These are phyloP conservation scores for Manacus vitellinus DNA, from an alignment of 2,113 vertebrate species.

Conservation along the genomic window DNA sequence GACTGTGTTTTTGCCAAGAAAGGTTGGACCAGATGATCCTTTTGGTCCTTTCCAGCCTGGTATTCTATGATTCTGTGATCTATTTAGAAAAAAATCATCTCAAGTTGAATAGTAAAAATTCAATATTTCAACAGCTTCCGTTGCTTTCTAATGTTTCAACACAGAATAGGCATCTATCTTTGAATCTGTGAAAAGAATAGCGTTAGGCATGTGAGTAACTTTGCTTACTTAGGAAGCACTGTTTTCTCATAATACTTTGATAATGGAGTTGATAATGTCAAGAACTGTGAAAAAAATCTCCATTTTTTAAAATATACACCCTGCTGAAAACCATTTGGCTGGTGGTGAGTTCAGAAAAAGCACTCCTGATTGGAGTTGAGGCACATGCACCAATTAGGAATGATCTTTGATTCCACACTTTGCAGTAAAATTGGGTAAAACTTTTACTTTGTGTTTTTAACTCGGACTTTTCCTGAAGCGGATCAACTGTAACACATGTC, in stretches of 20 bases:
- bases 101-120: neutral
- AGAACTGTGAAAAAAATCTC: neutral
- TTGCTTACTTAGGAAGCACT: neutral
- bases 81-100: neutral
- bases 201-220: neutral
- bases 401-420: neutral
- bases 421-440: neutral
- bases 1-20: neutral
- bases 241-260: neutral
- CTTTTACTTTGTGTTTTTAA: neutral
- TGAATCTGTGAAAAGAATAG: neutral
- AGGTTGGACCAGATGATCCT: neutral
- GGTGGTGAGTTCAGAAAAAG: neutral
- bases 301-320: neutral
- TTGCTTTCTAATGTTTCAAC: neutral
- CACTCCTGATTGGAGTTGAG: neutral
- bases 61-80: neutral
- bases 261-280: neutral
- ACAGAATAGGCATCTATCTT: neutral
- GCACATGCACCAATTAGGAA: neutral
- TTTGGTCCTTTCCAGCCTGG: neutral
- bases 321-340: neutral
- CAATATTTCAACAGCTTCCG: fast-evolving
- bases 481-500: fast-evolving
- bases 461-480: neutral